Conservation (phyloP, 35 echinoderm and acorn worm species). For the Apostichopus japonicus region DNA sequence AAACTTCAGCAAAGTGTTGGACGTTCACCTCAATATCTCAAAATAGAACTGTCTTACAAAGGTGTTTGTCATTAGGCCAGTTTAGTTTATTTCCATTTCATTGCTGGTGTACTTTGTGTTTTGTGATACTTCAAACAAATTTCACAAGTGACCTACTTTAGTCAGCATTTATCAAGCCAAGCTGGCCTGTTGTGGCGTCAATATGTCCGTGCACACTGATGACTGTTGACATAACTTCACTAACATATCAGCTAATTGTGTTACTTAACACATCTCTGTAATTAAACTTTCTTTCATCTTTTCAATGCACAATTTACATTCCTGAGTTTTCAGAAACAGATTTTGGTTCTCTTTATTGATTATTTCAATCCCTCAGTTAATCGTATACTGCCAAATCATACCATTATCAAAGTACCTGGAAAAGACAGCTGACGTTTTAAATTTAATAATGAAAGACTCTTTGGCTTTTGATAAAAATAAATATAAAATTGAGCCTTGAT, state of each 20-base stretch:
- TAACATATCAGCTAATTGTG: background rate
- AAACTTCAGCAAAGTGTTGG: background rate
- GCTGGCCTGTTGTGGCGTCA: background rate
- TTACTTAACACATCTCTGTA: conserved; percentile 1
- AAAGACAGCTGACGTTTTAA: too few relatives aligned
- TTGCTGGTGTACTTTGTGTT: background rate
- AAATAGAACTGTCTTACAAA: background rate
- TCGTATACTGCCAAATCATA: background rate
- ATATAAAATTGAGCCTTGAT: too few relatives aligned
- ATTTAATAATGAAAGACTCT: too few relatives aligned
- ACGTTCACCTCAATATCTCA: background rate
- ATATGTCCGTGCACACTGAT: background rate
- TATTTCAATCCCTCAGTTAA: background rate
- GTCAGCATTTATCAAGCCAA: background rate
- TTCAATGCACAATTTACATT: background rate
- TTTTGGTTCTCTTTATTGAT: background rate
- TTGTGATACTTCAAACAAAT: background rate
- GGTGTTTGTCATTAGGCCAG: background rate
- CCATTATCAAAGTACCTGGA: background rate
- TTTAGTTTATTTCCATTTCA: background rate
- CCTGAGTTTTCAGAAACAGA: background rate
- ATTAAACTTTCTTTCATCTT: background rate
- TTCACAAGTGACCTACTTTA: background rate
- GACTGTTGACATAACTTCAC: background rate
- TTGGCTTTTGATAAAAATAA: too few relatives aligned